Evolutionary conservation across 2,113 vertebrate genomes (phyloP), one percentile per base, ranked within the genome.

Genomic region (Archilochus colubris): DNA sequence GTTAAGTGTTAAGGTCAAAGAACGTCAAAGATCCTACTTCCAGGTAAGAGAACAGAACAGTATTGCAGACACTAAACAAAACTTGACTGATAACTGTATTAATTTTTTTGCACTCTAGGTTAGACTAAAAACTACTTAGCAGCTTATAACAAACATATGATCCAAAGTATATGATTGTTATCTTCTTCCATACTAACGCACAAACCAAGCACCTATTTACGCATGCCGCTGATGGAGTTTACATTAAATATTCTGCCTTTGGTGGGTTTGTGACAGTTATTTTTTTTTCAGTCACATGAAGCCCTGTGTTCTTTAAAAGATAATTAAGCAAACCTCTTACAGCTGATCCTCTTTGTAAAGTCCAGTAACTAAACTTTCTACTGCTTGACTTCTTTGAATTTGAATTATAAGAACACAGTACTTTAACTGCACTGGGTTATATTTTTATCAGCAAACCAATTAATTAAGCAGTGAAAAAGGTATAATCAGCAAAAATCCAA

Each of bases 381-480:
- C 23, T 36, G 22, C 6, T 9, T 3, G 30, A 62, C 27, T 38
- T 25, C 8, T 16, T 16, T 31, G 5, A 40, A 23, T 10, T 58
- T 24, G 27, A 50, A 5, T 36, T n/a, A 1, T 11, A 46, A 54
- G 14, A 72, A 7, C 11, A 25, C 15, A 17, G 28, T 15, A 53
- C 43, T 82, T 64, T 2, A 30, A 19, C 18, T 14, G 25, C 3
- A 53, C 17, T 31, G 10, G 4, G 4, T 36, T 64, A 1, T 6
- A 33, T 30, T 85, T 50, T 31, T 19, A 69, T 59, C 8, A 79
- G 16, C 7, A 78, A 78, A 55, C 3, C 27, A 18, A 85, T 8
- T 2, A 16, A 40, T 0, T 33, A 43, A 62, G 16, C 46, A 73
- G 30, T 1, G 14, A 63, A 46, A 46, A 1, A 9, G 7, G 21